These are phyloP conservation scores for Upupa epops DNA, from an alignment of 2,113 vertebrate genomes.

Conservation along the genomic window DNA sequence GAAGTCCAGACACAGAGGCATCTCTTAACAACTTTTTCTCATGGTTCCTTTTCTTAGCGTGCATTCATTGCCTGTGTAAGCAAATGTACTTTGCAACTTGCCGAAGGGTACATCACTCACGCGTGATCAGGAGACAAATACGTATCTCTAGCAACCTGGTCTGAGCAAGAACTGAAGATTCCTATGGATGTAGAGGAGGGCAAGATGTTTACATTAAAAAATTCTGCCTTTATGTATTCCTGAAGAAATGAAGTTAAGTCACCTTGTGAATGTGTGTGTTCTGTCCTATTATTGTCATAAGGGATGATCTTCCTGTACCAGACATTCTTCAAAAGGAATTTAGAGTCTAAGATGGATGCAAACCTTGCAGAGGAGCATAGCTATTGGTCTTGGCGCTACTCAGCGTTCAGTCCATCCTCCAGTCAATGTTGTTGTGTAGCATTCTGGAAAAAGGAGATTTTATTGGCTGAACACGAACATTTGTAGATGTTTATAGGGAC, in stretches of 20 bases:
- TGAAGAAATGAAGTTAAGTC: neutral
- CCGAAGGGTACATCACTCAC: neutral
- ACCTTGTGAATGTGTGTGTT: neutral
- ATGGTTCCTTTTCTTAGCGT: neutral
- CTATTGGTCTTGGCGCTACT: fast-evolving
- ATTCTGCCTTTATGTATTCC: neutral
- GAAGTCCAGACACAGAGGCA: neutral
- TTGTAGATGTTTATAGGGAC: neutral
- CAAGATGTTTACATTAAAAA: neutral
- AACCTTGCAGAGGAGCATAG: neutral
- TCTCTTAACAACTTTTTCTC: neutral
- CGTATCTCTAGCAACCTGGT: neutral
- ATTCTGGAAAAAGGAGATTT: neutral
- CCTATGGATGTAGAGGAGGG: neutral
- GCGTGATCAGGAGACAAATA: neutral
- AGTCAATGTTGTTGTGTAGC: neutral
- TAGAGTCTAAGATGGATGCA: neutral
- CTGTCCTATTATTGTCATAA: neutral
- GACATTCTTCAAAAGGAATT: neutral
- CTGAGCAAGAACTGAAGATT: neutral
- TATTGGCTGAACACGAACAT: neutral
- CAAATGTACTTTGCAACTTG: neutral
- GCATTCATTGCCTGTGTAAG: neutral
- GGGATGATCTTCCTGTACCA: neutral
- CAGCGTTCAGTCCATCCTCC: neutral